Evolutionary conservation across 1,140 invertebrate species (phyloP), one percentile per base, ranked within the genome.

Genomic region (Laodelphax striatellus): DNA sequence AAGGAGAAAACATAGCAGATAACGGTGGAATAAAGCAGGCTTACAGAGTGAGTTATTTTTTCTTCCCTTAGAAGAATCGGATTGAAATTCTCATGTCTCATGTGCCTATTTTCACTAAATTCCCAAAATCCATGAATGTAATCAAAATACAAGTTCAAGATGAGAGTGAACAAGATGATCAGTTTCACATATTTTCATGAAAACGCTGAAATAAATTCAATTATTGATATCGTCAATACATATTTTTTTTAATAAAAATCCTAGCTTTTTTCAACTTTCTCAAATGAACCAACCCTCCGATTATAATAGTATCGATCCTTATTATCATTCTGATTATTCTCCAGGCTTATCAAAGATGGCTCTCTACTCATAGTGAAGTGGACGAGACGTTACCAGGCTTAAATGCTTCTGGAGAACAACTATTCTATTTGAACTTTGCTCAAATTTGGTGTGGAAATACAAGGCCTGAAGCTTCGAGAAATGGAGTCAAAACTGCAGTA

Each of bases 361-460:
- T 82, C 31, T 67, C 63, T 14, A 62, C 63, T 17, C 74, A 84
- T 62, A 74, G 75, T 1, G 66, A 72, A n/a, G 60, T 55, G 2
- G 75, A 79, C 58, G 86, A 88, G 69, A 76, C 73, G 14, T 70
- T 92, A 21, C 87, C 87, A 0, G 87, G 86, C 13, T 71, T 92
- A 10, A 84, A 88, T 63, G 75, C 85, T 60, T 88, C 82, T 1
- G 81, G 83, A 17, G 79, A 80, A 56, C 87, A 92, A 72, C 71
- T 92, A 57, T 92, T 92, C 72, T 92, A 90, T 67, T 71, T 92
- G 0, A 91, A 90, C 68, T 92, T 90, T 67, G 89, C 88, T 2
- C 87, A 92, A 78, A 86, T 93, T 19, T 94, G 91, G 91, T 94
- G 91, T 71, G 90, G 92, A 17, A 83, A 86, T 17, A 87, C 90